Evolutionary conservation across 2,888 invertebrate species (phyloP), one percentile per base, ranked within the genome.

Genomic region (Noctua fimbriata): DNA sequence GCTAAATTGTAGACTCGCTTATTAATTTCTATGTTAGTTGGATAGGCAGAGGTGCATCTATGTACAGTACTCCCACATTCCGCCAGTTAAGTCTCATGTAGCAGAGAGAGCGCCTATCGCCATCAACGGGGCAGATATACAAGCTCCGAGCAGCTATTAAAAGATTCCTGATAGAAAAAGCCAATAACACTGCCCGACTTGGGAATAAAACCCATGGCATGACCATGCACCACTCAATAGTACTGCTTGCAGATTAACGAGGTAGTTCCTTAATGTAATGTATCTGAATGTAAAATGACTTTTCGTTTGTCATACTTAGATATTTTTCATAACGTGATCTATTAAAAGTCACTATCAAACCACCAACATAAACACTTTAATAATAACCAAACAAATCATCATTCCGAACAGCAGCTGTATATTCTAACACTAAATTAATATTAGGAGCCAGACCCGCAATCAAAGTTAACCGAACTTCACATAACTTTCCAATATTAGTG

Each of bases 361-460:
- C 14, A 32, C n/a, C 36, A 58, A 67, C 36, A 66, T 21, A 21
- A 83, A 70, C 67, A 58, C 10, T 67, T 76, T 52, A 65, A 75
- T 78, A 36, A 73, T 66, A 41, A 44, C 14, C 24, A 66, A 83
- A 55, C 76, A 24, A 75, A 76, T 79, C 55, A 76, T 52, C 49
- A 28, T 63, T 32, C 32, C 28, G 14, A 32, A 69, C 73, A 63
- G 24, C 86, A 85, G 76, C 85, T 82, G 79, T 73, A 66, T 58
- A 73, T 67, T 58, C 79, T 81, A 63, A 83, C 85, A 85, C 79
- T 82, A 83, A 81, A 88, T 88, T 89, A 87, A 87, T 89, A 86
- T 88, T 77, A 84, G 78, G 52, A 73, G 44, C 71, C 78, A 81
- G 70, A 77, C 82, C 79, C 78, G 76, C 85, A 85, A 89, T 87